phyloP scores from a whole-genome alignment of 2,797 vertebrate species.

The Scleropages formosus region DNA sequence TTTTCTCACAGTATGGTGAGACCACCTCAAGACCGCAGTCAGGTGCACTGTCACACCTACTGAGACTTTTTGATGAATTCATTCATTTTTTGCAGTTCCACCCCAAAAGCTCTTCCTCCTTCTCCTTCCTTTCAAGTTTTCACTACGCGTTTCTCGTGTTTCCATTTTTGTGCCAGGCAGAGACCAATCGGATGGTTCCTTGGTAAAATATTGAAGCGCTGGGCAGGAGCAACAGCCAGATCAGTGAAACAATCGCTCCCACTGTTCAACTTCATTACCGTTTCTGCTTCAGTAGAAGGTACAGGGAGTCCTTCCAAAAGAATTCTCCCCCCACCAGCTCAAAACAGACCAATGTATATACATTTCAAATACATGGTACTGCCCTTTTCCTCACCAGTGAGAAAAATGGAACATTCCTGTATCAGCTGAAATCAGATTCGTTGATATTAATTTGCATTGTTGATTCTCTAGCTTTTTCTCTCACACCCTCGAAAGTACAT shows the following conservation, averaged over 20 bases:
- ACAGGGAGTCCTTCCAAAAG: background rate
- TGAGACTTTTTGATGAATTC: background rate
- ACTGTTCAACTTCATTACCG: background rate
- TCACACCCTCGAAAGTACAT: no score
- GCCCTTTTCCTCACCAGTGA: background rate
- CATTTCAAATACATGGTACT: conserved; percentile 51
- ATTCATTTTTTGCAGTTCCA: background rate
- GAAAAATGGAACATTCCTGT: background rate
- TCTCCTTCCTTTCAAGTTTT: background rate
- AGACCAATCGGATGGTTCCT: background rate
- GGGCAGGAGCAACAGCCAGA: background rate
- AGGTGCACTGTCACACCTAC: background rate
- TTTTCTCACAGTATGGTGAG: no score
- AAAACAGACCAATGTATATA: conserved; percentile 35
- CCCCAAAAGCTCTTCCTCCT: background rate
- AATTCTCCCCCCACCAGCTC: background rate
- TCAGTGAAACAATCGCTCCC: conserved; percentile 10
- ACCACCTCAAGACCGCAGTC: background rate
- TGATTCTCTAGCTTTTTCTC: background rate
- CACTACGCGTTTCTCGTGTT: no score
- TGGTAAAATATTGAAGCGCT: conserved; percentile 23
- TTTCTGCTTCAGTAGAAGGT: background rate
- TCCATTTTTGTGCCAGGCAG: background rate
- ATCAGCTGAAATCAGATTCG: background rate
- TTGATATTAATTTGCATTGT: background rate